Percentiles rank a stretch among this genome's conserved stretches.
phyloP scores from a whole-genome alignment of 2,113 vertebrate species.

The Strix aluco region DNA sequence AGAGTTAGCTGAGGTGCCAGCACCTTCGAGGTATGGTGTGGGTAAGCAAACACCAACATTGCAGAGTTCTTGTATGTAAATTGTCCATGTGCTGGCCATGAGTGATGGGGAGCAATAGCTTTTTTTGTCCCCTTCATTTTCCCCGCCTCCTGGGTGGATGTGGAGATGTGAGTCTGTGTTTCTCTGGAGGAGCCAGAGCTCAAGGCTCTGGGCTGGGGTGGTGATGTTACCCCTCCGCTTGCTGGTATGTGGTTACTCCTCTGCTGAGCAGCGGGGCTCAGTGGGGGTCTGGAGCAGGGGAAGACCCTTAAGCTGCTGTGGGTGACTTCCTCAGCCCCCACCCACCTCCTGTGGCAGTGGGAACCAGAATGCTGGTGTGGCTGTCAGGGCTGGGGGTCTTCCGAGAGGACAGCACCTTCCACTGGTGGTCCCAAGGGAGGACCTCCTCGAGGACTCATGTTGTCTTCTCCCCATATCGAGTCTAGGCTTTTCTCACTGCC shows the following conservation, averaged over 20 bases:
- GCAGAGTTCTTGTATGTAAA: not conserved
- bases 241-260: not conserved
- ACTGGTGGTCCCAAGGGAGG: not conserved
- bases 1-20: not conserved
- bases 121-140: rapidly evolving
- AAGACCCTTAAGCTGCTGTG: not conserved
- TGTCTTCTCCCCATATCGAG: not conserved
- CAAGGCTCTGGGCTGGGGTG: not conserved
- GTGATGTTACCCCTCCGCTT: not conserved
- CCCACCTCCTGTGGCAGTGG: not conserved
- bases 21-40: not conserved
- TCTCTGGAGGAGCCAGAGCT: not conserved
- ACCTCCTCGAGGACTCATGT: not conserved
- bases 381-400: not conserved
- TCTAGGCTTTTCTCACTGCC: not conserved
- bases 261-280: not conserved
- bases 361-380: not conserved
- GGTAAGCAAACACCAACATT: not conserved
- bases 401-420: not conserved
- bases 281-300: not conserved
- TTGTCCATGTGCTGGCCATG: rapidly evolving
- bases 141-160: not conserved
- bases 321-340: not conserved
- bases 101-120: not conserved
- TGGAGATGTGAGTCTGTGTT: not conserved